Evolutionary conservation across 2,888 invertebrate species (phyloP).

Genomic region (Ganaspis brasiliensis): DNA sequence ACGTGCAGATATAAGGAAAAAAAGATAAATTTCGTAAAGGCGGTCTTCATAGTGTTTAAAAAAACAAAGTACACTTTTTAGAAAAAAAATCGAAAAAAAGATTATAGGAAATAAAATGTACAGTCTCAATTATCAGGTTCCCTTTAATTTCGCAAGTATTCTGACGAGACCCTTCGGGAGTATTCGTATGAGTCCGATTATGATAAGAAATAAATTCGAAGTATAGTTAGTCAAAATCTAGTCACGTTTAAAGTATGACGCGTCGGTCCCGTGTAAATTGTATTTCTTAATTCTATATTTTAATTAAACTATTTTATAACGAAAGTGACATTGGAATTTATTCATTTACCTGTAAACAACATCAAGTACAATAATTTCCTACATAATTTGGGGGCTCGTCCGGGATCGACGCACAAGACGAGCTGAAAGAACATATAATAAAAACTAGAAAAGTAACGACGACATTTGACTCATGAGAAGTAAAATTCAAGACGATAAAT

Average conservation of each 20-base stretch:
- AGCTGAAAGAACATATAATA: background rate
- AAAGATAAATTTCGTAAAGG: too few species aligned
- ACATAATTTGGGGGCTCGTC: background rate
- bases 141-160: too few species aligned
- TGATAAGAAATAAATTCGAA: too few species aligned
- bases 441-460: background rate
- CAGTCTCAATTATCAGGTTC: too few species aligned
- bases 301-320: background rate
- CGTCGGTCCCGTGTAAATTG: too few species aligned
- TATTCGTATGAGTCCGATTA: too few species aligned
- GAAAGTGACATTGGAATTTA: background rate
- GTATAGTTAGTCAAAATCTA: background rate
- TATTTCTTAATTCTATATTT: background rate
- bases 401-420: background rate
- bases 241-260: background rate
- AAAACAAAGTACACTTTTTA: too few species aligned
- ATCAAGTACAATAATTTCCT: background rate
- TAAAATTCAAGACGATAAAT: background rate
- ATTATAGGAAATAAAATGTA: too few species aligned
- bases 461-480: background rate
- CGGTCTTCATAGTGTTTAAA: too few species aligned
- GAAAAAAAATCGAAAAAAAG: too few species aligned
- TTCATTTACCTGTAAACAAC: background rate
- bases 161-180: too few species aligned
- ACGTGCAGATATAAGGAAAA: too few species aligned